Conservation (phyloP, 2,888 invertebrate genomes). For the Machimus rusticus region DNA sequence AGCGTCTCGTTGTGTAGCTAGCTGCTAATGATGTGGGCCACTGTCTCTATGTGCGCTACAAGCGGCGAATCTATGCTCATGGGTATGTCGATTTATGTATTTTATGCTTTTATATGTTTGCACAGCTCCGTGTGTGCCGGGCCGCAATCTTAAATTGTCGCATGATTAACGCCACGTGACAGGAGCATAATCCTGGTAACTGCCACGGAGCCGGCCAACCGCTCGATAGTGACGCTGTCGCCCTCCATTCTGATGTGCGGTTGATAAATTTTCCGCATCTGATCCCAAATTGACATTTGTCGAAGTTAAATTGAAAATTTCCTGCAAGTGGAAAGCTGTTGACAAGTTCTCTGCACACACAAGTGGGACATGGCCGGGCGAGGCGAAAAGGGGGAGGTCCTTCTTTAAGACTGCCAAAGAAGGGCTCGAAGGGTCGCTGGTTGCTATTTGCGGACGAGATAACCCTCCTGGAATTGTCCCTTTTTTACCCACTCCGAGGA, state of each 20-base stretch:
- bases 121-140: neutral
- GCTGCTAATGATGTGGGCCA: slow-evolving; percentile 7
- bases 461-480: slow-evolving; percentile 4
- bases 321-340: slow-evolving; percentile 18
- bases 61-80: neutral
- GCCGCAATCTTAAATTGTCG: neutral
- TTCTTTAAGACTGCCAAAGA: neutral
- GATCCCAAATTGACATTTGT: slow-evolving; percentile 40
- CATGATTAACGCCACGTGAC: slow-evolving; percentile 37
- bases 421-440: neutral
- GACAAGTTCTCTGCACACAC: slow-evolving; percentile 3
- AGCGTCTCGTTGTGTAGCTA: neutral
- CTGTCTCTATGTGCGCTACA: neutral
- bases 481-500: slow-evolving; percentile 9
- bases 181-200: slow-evolving; percentile 16
- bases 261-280: slow-evolving; percentile 39
- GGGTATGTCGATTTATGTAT: no score
- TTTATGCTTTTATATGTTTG: neutral
- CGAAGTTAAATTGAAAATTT: slow-evolving; percentile 39
- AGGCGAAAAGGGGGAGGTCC: neutral
- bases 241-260: slow-evolving; percentile 19
- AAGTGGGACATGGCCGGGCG: neutral
- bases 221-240: neutral
- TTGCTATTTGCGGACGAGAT: slow-evolving; percentile 21
- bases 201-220: neutral